phyloP scores from a whole-genome alignment of 2,797 vertebrate species.

The Sternarchorhynchus goeldii region DNA sequence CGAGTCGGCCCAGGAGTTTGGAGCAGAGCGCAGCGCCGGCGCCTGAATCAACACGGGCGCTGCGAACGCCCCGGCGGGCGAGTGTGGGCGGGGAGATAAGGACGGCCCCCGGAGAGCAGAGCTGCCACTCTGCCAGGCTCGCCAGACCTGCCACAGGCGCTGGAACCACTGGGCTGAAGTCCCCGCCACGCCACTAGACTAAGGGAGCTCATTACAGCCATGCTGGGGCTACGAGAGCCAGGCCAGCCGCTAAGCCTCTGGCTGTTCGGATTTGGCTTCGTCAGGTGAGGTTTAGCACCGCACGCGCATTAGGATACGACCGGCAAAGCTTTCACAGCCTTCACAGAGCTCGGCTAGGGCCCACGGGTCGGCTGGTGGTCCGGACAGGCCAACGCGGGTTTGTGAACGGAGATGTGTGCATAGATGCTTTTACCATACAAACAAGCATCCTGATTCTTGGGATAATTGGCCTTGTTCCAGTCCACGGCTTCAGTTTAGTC shows the following conservation, averaged over 20 bases:
- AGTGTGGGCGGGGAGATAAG: conserved; percentile 58
- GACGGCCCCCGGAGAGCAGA: conserved; percentile 39
- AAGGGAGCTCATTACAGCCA: conserved; percentile 45
- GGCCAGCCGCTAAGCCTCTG: conserved; percentile 39
- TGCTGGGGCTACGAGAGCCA: conserved; percentile 37
- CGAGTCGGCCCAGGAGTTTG: conserved; percentile 58
- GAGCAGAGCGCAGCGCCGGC: conserved; percentile 58
- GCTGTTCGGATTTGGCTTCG: conserved; percentile 20
- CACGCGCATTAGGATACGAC: background rate
- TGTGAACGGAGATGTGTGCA: background rate
- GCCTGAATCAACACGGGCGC: conserved; percentile 78
- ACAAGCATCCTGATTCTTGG: no score
- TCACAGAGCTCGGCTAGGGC: background rate
- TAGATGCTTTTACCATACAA: background rate
- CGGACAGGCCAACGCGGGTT: no score
- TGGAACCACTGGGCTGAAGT: background rate
- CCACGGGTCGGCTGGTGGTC: background rate
- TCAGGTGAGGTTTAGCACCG: conserved; percentile 39
- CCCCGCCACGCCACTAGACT: conserved; percentile 29
- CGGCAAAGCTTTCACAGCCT: background rate
- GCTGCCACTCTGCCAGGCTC: conserved; percentile 51
- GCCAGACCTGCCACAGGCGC: conserved; percentile 21
- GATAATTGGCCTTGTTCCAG: no score
- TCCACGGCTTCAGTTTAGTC: background rate
- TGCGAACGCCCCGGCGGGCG: conserved; percentile 59